Evolutionary conservation across 2,797 vertebrate genomes (phyloP).

Genomic region (Pipistrellus nathusii): DNA sequence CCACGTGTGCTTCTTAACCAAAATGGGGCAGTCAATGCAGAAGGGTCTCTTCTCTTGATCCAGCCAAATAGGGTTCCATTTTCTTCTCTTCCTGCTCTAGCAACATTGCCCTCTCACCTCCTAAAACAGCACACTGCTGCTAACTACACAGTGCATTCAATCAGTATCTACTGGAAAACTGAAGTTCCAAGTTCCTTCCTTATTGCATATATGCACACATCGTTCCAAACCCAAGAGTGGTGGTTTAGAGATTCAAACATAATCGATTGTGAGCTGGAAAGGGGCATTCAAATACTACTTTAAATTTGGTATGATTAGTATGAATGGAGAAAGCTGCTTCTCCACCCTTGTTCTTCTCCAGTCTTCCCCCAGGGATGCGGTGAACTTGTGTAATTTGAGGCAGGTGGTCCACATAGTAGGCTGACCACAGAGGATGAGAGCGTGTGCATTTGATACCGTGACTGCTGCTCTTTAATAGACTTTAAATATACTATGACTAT

Average conservation of each 20-base stretch:
- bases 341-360: conserved; percentile 37
- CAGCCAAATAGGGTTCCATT: not conserved
- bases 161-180: not conserved
- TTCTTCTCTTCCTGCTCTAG: not conserved
- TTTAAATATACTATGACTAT: conserved; percentile 75
- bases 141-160: not conserved
- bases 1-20: not conserved
- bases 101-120: not conserved
- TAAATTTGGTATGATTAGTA: conserved; percentile 51
- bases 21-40: not conserved
- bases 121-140: not conserved
- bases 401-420: conserved; percentile 71
- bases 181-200: conserved; percentile 21
- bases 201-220: not conserved
- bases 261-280: conserved; percentile 71
- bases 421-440: conserved; percentile 75
- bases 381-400: conserved; percentile 76
- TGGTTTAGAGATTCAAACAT: conserved; percentile 16
- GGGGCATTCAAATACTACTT: conserved; percentile 58
- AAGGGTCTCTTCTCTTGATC: not conserved
- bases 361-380: conserved; percentile 49
- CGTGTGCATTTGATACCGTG: conserved; percentile 70
- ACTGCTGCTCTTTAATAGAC: conserved; percentile 77
- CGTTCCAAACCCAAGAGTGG: conserved; percentile 42
- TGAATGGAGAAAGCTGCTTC: conserved; percentile 69